phyloP scores from a whole-genome alignment of 1,140 invertebrate genomes.

The Ladona fulva region DNA sequence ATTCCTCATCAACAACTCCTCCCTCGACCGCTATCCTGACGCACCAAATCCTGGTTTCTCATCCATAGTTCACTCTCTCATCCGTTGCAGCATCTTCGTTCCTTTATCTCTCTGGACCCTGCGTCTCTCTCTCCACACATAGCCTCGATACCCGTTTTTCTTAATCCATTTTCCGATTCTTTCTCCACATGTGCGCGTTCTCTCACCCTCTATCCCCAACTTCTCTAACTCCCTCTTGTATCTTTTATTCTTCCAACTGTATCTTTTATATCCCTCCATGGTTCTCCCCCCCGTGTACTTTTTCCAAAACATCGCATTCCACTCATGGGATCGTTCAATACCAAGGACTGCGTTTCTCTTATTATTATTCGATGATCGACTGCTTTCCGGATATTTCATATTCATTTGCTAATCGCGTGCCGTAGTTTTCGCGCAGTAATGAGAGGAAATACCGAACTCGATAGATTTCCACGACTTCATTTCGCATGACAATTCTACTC shows the following conservation, averaged over 20 bases:
- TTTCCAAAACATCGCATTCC: too few relatives aligned
- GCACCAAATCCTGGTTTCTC: background rate
- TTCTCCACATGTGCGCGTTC: background rate
- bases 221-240: background rate
- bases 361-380: too few relatives aligned
- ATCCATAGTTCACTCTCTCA: background rate
- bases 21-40: background rate
- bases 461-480: too few relatives aligned
- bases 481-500: too few relatives aligned
- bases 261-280: too few relatives aligned
- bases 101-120: background rate
- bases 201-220: background rate
- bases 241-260: background rate
- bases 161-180: constrained; percentile 7
- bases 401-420: too few relatives aligned
- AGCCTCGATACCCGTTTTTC: background rate
- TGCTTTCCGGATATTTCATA: too few relatives aligned
- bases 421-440: too few relatives aligned
- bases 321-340: too few relatives aligned
- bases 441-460: too few relatives aligned
- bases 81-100: background rate
- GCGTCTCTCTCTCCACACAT: background rate
- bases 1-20: background rate
- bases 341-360: too few relatives aligned
- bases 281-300: too few relatives aligned